Evolutionary conservation across 2,888 invertebrate species (phyloP), one percentile per base, ranked within the genome.

Genomic region (Malacosoma neustria): DNA sequence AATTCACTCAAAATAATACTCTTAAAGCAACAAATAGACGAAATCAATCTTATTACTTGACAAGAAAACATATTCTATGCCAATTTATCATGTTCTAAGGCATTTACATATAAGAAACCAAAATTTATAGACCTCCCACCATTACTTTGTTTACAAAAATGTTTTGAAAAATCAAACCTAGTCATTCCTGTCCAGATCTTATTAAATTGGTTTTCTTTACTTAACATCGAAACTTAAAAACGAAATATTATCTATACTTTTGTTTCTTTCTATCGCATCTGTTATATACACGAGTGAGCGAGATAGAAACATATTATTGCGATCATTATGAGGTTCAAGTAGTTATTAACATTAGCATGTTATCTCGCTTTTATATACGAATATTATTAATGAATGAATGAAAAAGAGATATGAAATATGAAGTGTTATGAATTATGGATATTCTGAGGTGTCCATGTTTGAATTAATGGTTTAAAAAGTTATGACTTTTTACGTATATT

Each of bases 341-440:
- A 34, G 48, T 15, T 30, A 30, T 39, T 33, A 39, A 30, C 35
- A 13, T 32, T 30, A 34, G 2, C 4, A 13, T 39, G 45, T 54
- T 42, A 42, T 73, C 74, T 67, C 64, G 51, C 44, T 72, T 54
- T 49, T 34, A 35, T 49, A 30, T 32, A 35, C 29, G 35, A 29
- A 4, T 2, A 40, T 44, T 39, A 37, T 32, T 35, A 3, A 29
- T 29, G 49, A 34, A 35, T 39, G 51, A 65, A 35, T 32, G 53
- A 43, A 63, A 63, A 32, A 32, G 53, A 12, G 35, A 35, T 35
- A 51, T 59, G 57, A 60, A 61, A 67, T 66, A 60, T 63, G 57
- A 65, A 55, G 29, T 13, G 29, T 53, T 60, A 54, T 58, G 51
- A 56, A 48, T 55, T 60, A 57, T 56, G 56, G 64, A 66, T 61